Evolutionary conservation across 2,113 vertebrate species (phyloP).

Genomic region (Amazona guildingii): DNA sequence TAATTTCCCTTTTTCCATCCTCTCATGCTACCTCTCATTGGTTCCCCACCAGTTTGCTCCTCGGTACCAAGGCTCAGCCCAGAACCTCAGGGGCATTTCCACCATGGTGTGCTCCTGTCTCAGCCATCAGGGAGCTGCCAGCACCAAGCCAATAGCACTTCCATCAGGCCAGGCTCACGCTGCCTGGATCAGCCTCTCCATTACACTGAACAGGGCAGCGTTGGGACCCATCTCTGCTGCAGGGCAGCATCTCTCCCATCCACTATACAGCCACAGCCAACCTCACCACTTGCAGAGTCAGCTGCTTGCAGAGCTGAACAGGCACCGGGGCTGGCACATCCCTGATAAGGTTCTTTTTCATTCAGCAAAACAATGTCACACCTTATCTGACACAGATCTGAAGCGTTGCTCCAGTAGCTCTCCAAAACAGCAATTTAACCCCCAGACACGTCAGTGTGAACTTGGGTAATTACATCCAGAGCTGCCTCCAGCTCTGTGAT

Average conservation of each 20-base stretch:
- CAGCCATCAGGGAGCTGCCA: neutral
- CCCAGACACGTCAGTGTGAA: neutral
- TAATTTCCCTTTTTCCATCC: neutral
- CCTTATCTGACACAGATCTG: conserved; percentile 6
- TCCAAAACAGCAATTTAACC: conserved; percentile 25
- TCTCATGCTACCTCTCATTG: neutral
- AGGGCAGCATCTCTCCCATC: neutral
- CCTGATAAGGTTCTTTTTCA: conserved; percentile 1
- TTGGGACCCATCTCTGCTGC: neutral
- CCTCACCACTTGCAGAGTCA: neutral
- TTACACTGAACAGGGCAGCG: fast-evolving
- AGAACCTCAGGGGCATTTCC: neutral
- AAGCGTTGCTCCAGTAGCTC: neutral
- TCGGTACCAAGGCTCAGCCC: neutral
- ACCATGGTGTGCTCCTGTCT: neutral
- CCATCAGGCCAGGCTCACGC: neutral
- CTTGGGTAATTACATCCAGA: neutral
- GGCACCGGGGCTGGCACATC: neutral
- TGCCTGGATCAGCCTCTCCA: fast-evolving
- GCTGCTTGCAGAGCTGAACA: neutral
- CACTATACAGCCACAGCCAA: neutral
- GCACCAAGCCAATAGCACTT: neutral
- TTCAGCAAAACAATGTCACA: conserved; percentile 25
- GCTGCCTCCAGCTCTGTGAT: neutral
- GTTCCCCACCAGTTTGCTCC: neutral